These are phyloP conservation scores for Lepidurus arcticus DNA, from an alignment of 1,140 invertebrate species.

Conservation along the genomic window DNA sequence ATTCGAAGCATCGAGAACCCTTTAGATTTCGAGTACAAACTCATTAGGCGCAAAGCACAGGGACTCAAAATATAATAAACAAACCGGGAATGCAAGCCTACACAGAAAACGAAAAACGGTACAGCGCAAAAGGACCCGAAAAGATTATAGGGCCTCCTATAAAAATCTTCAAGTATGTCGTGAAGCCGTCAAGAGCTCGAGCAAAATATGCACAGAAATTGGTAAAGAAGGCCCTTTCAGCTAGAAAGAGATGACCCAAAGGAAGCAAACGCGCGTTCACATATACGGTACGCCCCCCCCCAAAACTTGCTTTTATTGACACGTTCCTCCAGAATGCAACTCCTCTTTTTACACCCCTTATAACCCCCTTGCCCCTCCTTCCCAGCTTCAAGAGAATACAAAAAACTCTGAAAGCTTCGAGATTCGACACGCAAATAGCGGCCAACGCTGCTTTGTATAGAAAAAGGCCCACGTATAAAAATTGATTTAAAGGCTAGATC, in stretches of 20 bases:
- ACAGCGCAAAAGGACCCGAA: not conserved
- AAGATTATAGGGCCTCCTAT: not conserved
- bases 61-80: too few species aligned
- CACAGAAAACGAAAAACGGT: not conserved
- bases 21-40: too few species aligned
- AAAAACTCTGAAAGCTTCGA: not conserved
- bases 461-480: not conserved
- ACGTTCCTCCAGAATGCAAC: too few species aligned
- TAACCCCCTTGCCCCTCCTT: not conserved
- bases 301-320: too few species aligned
- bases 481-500: constrained; percentile 1
- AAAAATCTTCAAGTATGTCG: not conserved
- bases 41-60: too few species aligned
- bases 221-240: not conserved
- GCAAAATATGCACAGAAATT: not conserved
- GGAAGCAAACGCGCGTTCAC: not conserved
- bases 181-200: constrained; percentile 3
- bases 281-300: too few species aligned
- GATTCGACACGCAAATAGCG: not conserved
- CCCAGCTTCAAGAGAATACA: not conserved
- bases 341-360: too few species aligned
- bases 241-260: not conserved
- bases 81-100: too few species aligned
- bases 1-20: not conserved
- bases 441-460: not conserved